Evolutionary conservation across 2,888 invertebrate genomes (phyloP).

Genomic region (Minunthozetes semirufus): DNA sequence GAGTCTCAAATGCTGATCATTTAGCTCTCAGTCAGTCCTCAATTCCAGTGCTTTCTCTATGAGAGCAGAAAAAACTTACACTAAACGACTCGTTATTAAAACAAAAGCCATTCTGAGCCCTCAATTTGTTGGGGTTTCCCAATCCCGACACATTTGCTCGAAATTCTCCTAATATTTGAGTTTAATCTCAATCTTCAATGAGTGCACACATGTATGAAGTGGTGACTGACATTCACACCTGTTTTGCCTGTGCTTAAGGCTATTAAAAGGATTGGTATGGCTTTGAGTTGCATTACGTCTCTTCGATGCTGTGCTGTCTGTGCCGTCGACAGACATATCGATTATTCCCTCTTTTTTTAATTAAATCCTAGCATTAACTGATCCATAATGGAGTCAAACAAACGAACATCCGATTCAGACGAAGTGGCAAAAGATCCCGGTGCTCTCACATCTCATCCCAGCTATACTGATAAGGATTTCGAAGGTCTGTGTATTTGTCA

Average conservation of each 20-base stretch:
- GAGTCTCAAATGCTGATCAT: too few relatives aligned
- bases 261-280: conserved; percentile 25
- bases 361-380: not conserved
- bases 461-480: conserved; percentile 78
- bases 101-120: not conserved
- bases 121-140: not conserved
- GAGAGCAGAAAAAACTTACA: not conserved
- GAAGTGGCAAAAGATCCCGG: conserved; percentile 83
- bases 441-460: conserved; percentile 66
- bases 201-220: conserved; percentile 3
- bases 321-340: not conserved
- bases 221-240: conserved; percentile 24
- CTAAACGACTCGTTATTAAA: conserved; percentile 15
- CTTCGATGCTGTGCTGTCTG: conserved; percentile 16
- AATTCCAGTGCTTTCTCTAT: not conserved
- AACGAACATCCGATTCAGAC: conserved; percentile 50
- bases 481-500: conserved; percentile 59
- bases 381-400: conserved; percentile 51
- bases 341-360: not conserved
- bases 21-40: too few relatives aligned
- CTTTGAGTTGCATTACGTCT: conserved; percentile 4
- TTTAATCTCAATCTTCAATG: conserved; percentile 11
- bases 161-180: not conserved
- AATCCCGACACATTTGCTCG: not conserved
- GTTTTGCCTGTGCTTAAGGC: conserved; percentile 21